Evolutionary conservation across 2,797 vertebrate genomes (phyloP).

Genomic region (Alauda arvensis): DNA sequence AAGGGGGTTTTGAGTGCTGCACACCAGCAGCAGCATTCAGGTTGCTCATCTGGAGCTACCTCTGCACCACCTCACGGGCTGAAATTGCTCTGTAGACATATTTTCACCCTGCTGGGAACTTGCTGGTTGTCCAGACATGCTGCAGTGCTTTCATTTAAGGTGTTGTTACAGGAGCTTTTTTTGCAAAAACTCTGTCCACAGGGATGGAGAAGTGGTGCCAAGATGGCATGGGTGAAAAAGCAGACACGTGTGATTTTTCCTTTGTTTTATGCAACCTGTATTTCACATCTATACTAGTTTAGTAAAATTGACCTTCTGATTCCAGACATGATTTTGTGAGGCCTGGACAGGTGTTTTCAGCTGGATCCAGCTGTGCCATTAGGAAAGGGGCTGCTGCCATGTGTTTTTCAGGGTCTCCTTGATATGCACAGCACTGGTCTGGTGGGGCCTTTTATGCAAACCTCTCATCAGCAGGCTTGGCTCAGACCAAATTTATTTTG

Average conservation of each 20-base stretch:
- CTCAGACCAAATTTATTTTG: not conserved
- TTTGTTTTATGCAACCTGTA: not conserved
- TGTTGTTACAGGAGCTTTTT: not conserved
- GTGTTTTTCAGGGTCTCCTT: not conserved
- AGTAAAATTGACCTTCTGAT: not conserved
- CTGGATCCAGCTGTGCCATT: not conserved
- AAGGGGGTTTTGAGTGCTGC: not conserved
- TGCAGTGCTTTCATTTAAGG: not conserved
- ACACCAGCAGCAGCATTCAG: not conserved
- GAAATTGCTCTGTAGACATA: not conserved
- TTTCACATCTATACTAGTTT: not conserved
- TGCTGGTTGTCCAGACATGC: not conserved
- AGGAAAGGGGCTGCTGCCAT: not conserved
- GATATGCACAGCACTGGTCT: not conserved
- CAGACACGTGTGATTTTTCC: not conserved
- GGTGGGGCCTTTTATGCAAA: not conserved
- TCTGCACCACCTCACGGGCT: not conserved
- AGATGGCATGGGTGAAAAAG: not conserved
- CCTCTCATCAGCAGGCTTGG: not conserved
- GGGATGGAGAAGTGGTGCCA: not conserved
- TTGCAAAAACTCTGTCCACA: not conserved
- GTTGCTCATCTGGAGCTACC: not conserved
- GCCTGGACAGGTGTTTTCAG: not conserved
- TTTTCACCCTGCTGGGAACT: not conserved
- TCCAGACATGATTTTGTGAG: not conserved